Evolutionary conservation across 2,888 invertebrate genomes (phyloP), one percentile per base, ranked within the genome.

Genomic region (Rhingia campestris): DNA sequence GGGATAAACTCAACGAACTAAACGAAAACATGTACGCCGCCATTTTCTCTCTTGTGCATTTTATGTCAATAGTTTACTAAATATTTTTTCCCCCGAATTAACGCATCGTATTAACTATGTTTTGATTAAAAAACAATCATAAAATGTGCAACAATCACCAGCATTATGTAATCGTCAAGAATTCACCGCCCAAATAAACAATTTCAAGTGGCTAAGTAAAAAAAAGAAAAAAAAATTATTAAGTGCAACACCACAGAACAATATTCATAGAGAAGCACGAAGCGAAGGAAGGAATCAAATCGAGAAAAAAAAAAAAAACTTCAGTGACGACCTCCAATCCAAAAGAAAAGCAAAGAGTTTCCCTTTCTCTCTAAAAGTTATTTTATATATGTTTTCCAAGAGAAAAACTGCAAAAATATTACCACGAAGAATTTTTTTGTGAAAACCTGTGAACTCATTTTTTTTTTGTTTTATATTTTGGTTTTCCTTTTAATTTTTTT

Each of bases 11-110:
- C 35, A 86, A 87, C 88, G 88, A 88, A 86, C 79, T 85, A 82
- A 86, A 84, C 84, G 84, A 84, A 84, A 80, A 87, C 86, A 86
- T 86, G 86, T 88, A 87, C 87, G 87, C 88, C 88, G 88, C 88
- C 88, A 88, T 88, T 88, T 88, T 88, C 87, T 88, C 87, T 88
- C 87, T 88, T 88, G 87, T 88, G 88, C 88, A 88, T 88, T 87
- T 87, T 87, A 88, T 88, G 88, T 88, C 88, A 88, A 88, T 88
- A 88, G 87, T 88, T 87, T 87, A 87, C 87, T 61, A 88, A 86
- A 76, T 76, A 75, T 45, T 72, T 85, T 85, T 80, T 81, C 56
- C 59, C 58, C 58, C 72, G 49, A 73, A 85, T 77, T 86, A 81
- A 33, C 58, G 58, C 59, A 56, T 69, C 84, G 86, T 72, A 74